Base-by-base conservation (phyloP, 2,888 invertebrate genomes). In the Gymnoscelis rufifasciata region DNA sequence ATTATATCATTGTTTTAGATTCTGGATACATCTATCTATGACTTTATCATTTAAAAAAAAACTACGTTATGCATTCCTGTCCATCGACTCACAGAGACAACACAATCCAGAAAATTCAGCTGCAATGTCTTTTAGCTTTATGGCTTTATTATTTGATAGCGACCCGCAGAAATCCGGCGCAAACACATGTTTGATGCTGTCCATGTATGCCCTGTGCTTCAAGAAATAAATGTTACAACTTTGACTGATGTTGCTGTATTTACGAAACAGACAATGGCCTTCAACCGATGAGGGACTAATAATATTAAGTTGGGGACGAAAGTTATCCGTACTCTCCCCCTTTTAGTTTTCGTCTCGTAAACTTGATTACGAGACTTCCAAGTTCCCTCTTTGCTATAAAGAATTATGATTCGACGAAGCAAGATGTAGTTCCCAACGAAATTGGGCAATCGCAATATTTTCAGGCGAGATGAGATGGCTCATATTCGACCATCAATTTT, bases 221-320 rank as follows among this genome's bases (percentile, higher is more conserved):
- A n/a, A n/a, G n/a, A n/a, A n/a, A n/a, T n/a, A n/a, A n/a, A n/a
- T n/a, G n/a, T n/a, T n/a, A n/a, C n/a, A n/a, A n/a, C n/a, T n/a
- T n/a, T n/a, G n/a, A n/a, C n/a, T n/a, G n/a, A n/a, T n/a, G n/a
- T n/a, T 38, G 53, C 60, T 68, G 59, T 65, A 66, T 65, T 68
- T 64, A 66, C 58, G 28, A 53, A 53, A 60, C 60, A 62, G 61
- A 44, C 66, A 61, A 60, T 65, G 64, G 60, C 63, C 63, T 66
- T 64, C 59, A 54, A 47, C 50, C 52, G 47, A 54, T 43, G 23
- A 53, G 56, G 46, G 48, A 59, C 59, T 64, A 65, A 58, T 60
- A 62, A 59, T 65, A 65, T 47, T 42, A 58, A 54, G 54, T 59
- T 62, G 52, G 57, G 56, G 52, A 43, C 54, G 49, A 51, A 65